phyloP scores from a whole-genome alignment of 2,113 vertebrate genomes.

The Indri indri region DNA sequence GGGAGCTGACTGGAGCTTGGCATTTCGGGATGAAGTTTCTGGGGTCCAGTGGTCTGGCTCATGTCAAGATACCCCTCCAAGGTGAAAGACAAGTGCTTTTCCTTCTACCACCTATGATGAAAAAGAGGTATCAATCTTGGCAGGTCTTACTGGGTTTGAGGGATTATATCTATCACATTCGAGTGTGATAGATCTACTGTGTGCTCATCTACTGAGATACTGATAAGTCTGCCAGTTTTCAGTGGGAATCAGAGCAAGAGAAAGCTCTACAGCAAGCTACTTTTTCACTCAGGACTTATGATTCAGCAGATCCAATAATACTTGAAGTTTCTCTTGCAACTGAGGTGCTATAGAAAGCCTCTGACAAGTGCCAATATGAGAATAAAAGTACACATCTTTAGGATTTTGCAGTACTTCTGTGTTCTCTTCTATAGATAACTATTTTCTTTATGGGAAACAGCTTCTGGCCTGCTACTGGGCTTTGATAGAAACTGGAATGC shows the following conservation, averaged over 20 bases:
- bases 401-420: not conserved
- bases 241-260: too few relatives aligned
- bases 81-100: not conserved
- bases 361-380: not conserved
- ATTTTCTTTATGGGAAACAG: too few relatives aligned
- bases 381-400: not conserved
- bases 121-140: not conserved
- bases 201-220: too few relatives aligned
- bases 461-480: too few relatives aligned
- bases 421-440: not conserved
- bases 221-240: too few relatives aligned
- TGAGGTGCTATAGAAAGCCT: not conserved
- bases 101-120: not conserved
- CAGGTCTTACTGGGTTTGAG: not conserved
- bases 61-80: not conserved
- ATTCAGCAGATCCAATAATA: not conserved
- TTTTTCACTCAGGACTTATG: too few relatives aligned
- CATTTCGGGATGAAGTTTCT: not conserved
- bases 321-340: not conserved
- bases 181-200: too few relatives aligned
- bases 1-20: not conserved
- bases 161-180: not conserved
- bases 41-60: not conserved
- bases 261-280: too few relatives aligned
- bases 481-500: too few relatives aligned